These are phyloP conservation scores for Diplosoma virens DNA, from an alignment of 23 tunicate species.

Conservation along the genomic window DNA sequence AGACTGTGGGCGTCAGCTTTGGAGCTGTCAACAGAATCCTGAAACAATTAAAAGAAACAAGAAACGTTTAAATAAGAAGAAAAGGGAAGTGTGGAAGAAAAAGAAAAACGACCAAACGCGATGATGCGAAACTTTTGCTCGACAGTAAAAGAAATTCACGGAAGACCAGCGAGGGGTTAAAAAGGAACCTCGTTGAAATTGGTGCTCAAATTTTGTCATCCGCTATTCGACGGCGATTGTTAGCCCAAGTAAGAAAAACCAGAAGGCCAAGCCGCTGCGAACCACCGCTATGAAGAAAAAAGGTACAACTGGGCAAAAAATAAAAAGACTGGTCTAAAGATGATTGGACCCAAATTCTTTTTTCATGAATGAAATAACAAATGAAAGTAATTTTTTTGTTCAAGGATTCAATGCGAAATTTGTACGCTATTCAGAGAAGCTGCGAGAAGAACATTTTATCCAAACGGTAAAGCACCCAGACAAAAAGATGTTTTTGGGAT, in stretches of 20 bases:
- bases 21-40: neutral
- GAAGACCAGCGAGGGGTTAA: neutral
- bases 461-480: too few relatives aligned
- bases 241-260: neutral
- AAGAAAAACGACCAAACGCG: neutral
- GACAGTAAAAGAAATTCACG: neutral
- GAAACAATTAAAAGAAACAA: neutral
- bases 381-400: too few relatives aligned
- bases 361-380: too few relatives aligned
- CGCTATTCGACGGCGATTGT: neutral
- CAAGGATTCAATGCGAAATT: too few relatives aligned
- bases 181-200: too few relatives aligned
- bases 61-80: neutral
- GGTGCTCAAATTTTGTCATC: neutral
- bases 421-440: too few relatives aligned
- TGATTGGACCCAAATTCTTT: neutral
- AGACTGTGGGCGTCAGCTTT: neutral
- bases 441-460: too few relatives aligned
- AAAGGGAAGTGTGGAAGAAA: neutral
- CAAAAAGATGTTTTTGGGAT: too few relatives aligned
- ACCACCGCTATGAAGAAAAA: neutral
- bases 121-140: neutral
- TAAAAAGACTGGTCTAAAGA: neutral
- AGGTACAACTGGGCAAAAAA: neutral
- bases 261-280: neutral